Conservation (phyloP, 2,113 vertebrate genomes). For the Ifrita kowaldi region DNA sequence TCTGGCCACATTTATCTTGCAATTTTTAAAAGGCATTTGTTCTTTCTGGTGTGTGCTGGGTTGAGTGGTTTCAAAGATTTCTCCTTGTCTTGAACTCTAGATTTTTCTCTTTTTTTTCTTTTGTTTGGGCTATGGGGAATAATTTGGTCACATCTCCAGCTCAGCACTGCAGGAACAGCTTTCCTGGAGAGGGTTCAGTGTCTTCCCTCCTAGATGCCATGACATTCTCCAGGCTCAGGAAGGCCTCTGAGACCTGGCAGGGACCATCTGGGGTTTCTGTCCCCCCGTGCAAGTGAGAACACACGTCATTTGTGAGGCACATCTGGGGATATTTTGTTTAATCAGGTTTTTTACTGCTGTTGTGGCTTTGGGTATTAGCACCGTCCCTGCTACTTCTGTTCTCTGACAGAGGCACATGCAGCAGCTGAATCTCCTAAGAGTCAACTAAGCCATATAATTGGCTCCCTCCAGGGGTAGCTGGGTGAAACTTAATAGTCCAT, state of each 20-base stretch:
- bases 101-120: background rate
- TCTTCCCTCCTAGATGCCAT: background rate
- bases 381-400: background rate
- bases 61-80: background rate
- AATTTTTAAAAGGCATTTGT: background rate
- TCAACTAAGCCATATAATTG: conserved; percentile 7
- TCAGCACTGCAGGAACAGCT: background rate
- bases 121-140: background rate
- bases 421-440: conserved; percentile 11
- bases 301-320: background rate
- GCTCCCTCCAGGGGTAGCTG: conserved; percentile 38
- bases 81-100: background rate
- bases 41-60: background rate
- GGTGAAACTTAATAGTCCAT: conserved; percentile 41
- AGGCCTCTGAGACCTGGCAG: background rate
- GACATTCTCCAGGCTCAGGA: background rate
- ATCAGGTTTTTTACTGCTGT: conserved; percentile 2
- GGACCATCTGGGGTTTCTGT: background rate
- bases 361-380: background rate
- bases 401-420: background rate
- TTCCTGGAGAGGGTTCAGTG: background rate
- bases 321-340: background rate
- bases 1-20: background rate
- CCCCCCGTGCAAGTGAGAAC: background rate
- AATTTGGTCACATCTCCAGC: background rate